Conservation (phyloP, 2,797 vertebrate species). For the Helostoma temminkii region DNA sequence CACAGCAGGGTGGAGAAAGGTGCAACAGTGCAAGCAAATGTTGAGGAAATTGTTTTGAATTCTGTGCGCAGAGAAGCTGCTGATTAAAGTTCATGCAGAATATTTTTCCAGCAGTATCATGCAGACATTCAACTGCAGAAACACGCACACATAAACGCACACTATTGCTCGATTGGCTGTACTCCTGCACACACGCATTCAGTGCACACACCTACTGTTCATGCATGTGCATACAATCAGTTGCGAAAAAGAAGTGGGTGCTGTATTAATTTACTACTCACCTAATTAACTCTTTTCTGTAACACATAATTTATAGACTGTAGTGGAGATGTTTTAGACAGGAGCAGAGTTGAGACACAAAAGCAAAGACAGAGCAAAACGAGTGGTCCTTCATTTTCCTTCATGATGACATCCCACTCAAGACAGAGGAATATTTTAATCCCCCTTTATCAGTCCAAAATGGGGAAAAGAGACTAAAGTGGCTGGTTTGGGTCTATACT, state of each 20-base stretch:
- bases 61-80: constrained; percentile 41
- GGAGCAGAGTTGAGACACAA: constrained; percentile 80
- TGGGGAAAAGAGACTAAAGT: constrained; percentile 46
- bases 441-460: constrained; percentile 68
- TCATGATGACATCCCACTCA: constrained; percentile 77
- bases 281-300: constrained; percentile 86
- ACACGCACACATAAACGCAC: constrained; percentile 27
- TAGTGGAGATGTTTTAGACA: constrained; percentile 83
- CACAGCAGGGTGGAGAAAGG: constrained; percentile 58
- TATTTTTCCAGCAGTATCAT: constrained; percentile 50
- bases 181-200: constrained; percentile 24
- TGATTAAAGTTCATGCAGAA: constrained; percentile 70
- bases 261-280: constrained; percentile 82
- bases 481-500: constrained; percentile 62
- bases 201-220: constrained; percentile 51
- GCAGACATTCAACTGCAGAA: constrained; percentile 41
- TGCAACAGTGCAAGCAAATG: constrained; percentile 47
- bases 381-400: constrained; percentile 78
- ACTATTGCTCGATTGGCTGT: constrained; percentile 29
- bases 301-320: constrained; percentile 85
- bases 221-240: constrained; percentile 73
- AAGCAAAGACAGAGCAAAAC: constrained; percentile 81
- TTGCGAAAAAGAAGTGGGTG: constrained; percentile 62
- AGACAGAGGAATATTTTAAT: constrained; percentile 61
- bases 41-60: constrained; percentile 14